Percentiles rank a stretch among this genome's conserved stretches.
phyloP scores from a whole-genome alignment of 1,140 invertebrate genomes.

The Anastatus disparis region DNA sequence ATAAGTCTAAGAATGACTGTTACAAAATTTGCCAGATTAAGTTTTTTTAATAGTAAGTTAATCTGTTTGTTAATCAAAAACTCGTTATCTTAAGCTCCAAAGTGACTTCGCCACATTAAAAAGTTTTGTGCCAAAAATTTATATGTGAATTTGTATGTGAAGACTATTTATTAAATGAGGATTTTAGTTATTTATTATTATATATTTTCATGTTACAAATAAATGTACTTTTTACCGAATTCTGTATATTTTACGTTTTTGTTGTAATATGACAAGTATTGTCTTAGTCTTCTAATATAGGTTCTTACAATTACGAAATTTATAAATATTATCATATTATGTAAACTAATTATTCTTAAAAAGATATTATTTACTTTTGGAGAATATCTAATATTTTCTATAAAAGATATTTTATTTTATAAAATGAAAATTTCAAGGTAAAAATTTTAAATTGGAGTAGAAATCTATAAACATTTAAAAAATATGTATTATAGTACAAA shows the following conservation, averaged over 20 bases:
- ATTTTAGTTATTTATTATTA: slow-evolving; percentile 23
- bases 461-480: slow-evolving; percentile 30
- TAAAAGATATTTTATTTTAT: slow-evolving; percentile 26
- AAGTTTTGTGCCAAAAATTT: slow-evolving; percentile 34
- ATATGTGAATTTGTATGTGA: too few species aligned
- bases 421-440: slow-evolving; percentile 10
- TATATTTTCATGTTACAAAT: slow-evolving; percentile 28
- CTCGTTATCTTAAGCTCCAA: slow-evolving; percentile 23
- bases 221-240: slow-evolving; percentile 30
- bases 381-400: slow-evolving; percentile 33
- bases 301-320: slow-evolving; percentile 30
- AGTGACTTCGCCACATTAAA: slow-evolving; percentile 11
- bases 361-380: slow-evolving; percentile 12
- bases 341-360: slow-evolving; percentile 10
- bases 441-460: slow-evolving; percentile 24
- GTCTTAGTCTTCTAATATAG: slow-evolving; percentile 25
- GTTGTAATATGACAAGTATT: slow-evolving; percentile 19
- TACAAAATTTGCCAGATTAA: slow-evolving; percentile 24
- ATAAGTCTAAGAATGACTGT: slow-evolving; percentile 24
- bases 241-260: slow-evolving; percentile 27
- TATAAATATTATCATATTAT: slow-evolving; percentile 26
- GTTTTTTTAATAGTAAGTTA: slow-evolving; percentile 11
- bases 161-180: slow-evolving; percentile 16
- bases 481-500: slow-evolving; percentile 42
- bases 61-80: slow-evolving; percentile 24